These are phyloP conservation scores for Drosophila chauvacae DNA, from an alignment of 1,140 invertebrate species.

Conservation along the genomic window DNA sequence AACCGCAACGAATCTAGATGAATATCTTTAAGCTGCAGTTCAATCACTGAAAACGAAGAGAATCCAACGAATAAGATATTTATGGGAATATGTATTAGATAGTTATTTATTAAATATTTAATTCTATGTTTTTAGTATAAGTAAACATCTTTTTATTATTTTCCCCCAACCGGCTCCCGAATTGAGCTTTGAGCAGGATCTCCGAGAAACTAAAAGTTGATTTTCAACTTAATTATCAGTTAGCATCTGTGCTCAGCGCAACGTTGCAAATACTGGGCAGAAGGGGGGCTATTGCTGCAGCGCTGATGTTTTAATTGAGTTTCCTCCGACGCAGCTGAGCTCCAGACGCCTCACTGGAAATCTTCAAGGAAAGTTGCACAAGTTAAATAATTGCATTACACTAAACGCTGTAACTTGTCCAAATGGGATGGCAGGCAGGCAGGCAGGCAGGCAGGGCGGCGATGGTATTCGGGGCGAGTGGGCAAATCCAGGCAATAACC, in stretches of 20 bases:
- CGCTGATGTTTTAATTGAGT: slow-evolving; percentile 80
- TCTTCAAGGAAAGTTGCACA: slow-evolving; percentile 60
- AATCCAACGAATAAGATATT: background rate
- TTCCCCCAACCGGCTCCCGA: slow-evolving; percentile 23
- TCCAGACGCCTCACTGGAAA: slow-evolving; percentile 12
- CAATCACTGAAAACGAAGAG: slow-evolving; percentile 1
- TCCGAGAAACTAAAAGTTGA: slow-evolving; percentile 58
- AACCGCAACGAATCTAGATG: slow-evolving; percentile 22
- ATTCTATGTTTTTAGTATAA: background rate
- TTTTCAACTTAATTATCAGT: slow-evolving; percentile 80
- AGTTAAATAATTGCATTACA: slow-evolving; percentile 82
- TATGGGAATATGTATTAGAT: no score
- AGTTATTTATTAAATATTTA: no score
- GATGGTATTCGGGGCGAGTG: no score
- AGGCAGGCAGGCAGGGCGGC: background rate
- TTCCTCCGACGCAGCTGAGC: slow-evolving; percentile 72
- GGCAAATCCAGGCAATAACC: slow-evolving; percentile 36
- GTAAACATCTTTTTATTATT: background rate
- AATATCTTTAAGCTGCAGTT: slow-evolving; percentile 22
- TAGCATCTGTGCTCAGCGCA: slow-evolving; percentile 67
- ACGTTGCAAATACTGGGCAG: slow-evolving; percentile 33
- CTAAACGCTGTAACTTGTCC: slow-evolving; percentile 59
- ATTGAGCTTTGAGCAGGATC: slow-evolving; percentile 37
- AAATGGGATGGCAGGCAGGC: slow-evolving; percentile 12
- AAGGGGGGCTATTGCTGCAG: slow-evolving; percentile 35